Conservation (phyloP, 2,797 vertebrate genomes). For the Onychomys leucogaster region DNA sequence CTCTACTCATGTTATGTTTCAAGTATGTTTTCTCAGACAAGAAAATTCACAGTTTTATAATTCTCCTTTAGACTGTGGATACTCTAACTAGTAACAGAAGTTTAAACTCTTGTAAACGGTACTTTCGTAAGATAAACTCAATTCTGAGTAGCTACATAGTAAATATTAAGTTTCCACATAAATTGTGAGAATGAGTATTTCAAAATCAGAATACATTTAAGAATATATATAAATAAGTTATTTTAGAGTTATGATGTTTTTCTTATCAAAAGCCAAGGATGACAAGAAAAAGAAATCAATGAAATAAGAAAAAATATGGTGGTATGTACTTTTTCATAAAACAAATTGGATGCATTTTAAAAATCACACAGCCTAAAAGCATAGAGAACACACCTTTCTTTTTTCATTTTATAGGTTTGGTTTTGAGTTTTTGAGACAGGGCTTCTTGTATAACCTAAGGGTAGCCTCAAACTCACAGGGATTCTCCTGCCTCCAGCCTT, state of each 20-base stretch:
- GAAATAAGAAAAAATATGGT: not conserved
- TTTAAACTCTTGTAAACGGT: not conserved
- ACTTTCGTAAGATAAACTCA: slow-evolving; percentile 41
- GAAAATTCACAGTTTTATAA: slow-evolving; percentile 33
- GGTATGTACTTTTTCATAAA: not conserved
- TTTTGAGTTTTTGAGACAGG: not conserved
- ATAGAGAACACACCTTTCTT: not conserved
- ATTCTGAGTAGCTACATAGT: not conserved
- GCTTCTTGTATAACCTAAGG: not conserved
- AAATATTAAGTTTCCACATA: not conserved
- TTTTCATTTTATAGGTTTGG: not conserved
- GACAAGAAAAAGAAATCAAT: not conserved
- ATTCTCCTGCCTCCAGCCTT: not conserved
- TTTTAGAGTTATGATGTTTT: slow-evolving; percentile 25
- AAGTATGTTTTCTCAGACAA: slow-evolving; percentile 25
- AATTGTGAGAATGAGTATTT: not conserved
- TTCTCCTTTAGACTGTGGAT: slow-evolving; percentile 12
- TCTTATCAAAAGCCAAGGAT: slow-evolving; percentile 38
- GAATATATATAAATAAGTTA: not conserved
- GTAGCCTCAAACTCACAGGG: not conserved
- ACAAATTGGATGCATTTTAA: not conserved
- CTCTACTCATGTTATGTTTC: not conserved
- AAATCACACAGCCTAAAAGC: not conserved
- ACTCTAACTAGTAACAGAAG: slow-evolving; percentile 21
- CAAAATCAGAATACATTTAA: slow-evolving; percentile 7